Percentiles rank a stretch among this genome's conserved stretches.
phyloP scores from a whole-genome alignment of 2,888 invertebrate species.

The Andricus quercusramuli region DNA sequence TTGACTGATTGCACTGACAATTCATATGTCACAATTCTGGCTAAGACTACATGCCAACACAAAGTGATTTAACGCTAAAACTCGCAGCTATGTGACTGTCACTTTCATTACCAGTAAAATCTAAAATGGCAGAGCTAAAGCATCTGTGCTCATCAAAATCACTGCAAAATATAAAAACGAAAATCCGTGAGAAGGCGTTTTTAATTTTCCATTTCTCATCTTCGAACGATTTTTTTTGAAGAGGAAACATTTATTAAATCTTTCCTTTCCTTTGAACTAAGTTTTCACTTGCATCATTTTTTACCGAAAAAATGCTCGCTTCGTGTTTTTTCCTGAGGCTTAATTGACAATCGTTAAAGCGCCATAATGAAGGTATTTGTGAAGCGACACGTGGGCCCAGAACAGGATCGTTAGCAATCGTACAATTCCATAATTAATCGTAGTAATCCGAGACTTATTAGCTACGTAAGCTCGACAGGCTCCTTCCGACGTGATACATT shows the following conservation, averaged over 20 bases:
- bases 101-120: not conserved
- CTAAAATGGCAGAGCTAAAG: not conserved
- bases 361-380: slow-evolving; percentile 35
- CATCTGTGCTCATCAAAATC: not conserved
- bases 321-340: slow-evolving; percentile 28
- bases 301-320: not conserved
- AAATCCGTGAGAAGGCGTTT: not conserved
- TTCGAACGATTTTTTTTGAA: slow-evolving; percentile 1
- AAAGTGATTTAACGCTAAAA: slow-evolving; percentile 32
- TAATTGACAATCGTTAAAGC: slow-evolving; percentile 42
- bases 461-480: slow-evolving; percentile 43
- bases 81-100: slow-evolving; percentile 24
- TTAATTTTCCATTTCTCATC: not conserved
- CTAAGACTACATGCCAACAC: slow-evolving; percentile 21
- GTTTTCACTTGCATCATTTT: slow-evolving; percentile 16
- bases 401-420: slow-evolving; percentile 49
- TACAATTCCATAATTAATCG: slow-evolving; percentile 52
- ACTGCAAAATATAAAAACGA: not conserved
- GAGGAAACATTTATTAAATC: not conserved
- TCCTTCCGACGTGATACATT: slow-evolving; percentile 43
- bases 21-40: slow-evolving; percentile 32
- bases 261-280: slow-evolving; percentile 3
- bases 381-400: slow-evolving; percentile 44
- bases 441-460: slow-evolving; percentile 58
- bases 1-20: slow-evolving; percentile 41